A percentile compares a stretch with the other conserved stretches of the same genome.
Conservation (phyloP, 2,113 vertebrate genomes). For the Cheirogaleus medius region DNA sequence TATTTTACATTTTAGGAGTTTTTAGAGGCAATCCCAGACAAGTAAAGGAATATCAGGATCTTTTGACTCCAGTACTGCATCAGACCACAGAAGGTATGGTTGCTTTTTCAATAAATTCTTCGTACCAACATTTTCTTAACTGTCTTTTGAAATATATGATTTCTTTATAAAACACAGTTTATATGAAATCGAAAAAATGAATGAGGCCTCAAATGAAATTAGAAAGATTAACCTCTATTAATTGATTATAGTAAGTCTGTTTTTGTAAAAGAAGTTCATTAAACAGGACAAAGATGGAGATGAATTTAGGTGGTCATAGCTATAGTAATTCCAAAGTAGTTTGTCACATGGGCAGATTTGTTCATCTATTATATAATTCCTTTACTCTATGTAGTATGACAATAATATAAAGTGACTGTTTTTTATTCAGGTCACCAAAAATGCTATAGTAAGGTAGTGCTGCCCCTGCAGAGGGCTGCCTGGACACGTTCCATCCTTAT, state of each 20-base stretch:
- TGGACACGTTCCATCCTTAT: not conserved
- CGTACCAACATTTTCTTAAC: not conserved
- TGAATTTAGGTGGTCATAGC: not conserved
- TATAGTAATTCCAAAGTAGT: not conserved
- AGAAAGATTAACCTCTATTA: not conserved
- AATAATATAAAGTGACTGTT: not conserved
- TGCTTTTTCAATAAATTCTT: slow-evolving; percentile 1
- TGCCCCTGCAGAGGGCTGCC: not conserved
- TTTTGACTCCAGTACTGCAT: slow-evolving; percentile 93
- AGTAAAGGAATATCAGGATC: slow-evolving; percentile 94
- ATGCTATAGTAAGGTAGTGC: not conserved
- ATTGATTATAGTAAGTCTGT: not conserved
- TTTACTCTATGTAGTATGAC: not conserved
- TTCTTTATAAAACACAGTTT: not conserved
- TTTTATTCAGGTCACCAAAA: not conserved
- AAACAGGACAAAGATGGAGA: not conserved
- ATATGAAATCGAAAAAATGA: not conserved
- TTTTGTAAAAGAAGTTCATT: not conserved
- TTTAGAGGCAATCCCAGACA: slow-evolving; percentile 93
- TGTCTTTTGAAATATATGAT: not conserved
- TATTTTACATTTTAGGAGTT: slow-evolving; percentile 88
- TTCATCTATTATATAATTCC: not conserved
- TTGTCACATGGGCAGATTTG: not conserved
- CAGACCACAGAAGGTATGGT: slow-evolving; percentile 91
- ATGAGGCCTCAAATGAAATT: not conserved